Evolutionary conservation across 2,797 vertebrate species (phyloP), one percentile per base, ranked within the genome.

Genomic region (Neosilurus hyrtlii): DNA sequence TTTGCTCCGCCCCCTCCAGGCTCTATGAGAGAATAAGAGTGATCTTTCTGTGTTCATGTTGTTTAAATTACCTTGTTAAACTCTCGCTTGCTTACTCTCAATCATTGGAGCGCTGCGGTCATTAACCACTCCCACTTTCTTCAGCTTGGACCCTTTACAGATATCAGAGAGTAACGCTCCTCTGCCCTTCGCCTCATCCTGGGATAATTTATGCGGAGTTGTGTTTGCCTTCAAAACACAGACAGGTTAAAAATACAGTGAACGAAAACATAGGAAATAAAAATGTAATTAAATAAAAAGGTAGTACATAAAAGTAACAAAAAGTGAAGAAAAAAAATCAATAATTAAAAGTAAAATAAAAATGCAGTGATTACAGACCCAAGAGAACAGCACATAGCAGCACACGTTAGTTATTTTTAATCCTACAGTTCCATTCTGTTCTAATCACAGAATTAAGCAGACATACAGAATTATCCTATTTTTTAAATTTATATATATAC

Each of bases 21-120:
- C 88, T 96, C 97, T 98, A 92, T 49, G 37, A 15, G 75, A 85
- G 84, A 86, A 54, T 83, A 91, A 90, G 26, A n/a, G 22, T 51
- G 3, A 30, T 81, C 83, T 88, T 82, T 37, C 35, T 37, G 26
- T 15, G 67, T 20, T 26, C 14, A 43, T 24, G 12, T 30, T 30
- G 16, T 24, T n/a, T n/a, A n/a, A 26, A 12, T 22, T 30, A 57
- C 97, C 96, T 99, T 96, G 84, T 93, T 97, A 86, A 95, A 88
- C 94, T 51, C 92, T 91, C 89, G 94, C 96, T 85, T 95, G 96
- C 93, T 91, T 96, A 97, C 97, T 97, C 91, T 99, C 96, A 0
- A 98, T 90, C 86, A 96, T 77, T 0, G 97, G 97, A 0, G 96
- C 96, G 2, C 97, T 99, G 87, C 96, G 91, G 90, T 99, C 97